A percentile compares a stretch with the other conserved stretches of the same genome.
These are phyloP conservation scores for Brachyalestes nurse DNA, from an alignment of 2,797 vertebrate genomes.

Conservation along the genomic window DNA sequence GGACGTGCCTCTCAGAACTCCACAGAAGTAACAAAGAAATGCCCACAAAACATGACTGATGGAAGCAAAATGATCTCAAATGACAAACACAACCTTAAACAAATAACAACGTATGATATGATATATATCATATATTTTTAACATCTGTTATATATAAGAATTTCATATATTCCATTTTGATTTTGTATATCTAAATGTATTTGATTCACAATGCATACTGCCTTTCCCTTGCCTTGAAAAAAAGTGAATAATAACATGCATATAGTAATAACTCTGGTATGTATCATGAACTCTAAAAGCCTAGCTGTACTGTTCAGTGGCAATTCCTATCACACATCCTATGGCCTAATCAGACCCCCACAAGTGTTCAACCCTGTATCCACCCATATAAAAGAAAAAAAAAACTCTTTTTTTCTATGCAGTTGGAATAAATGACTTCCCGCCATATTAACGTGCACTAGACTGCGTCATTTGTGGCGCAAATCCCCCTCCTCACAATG, in stretches of 20 bases:
- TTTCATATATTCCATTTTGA: too few species aligned
- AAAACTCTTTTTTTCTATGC: not conserved
- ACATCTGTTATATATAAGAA: too few species aligned
- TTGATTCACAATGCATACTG: not conserved
- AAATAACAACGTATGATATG: too few species aligned
- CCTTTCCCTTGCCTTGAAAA: not conserved
- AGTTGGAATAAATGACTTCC: constrained; percentile 71
- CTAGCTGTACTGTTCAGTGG: not conserved
- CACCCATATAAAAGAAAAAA: constrained; percentile 17
- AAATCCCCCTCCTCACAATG: constrained; percentile 88
- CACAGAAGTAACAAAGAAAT: too few species aligned
- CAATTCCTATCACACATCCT: not conserved
- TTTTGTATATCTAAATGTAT: too few species aligned
- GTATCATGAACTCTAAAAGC: not conserved
- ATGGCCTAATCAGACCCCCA: not conserved
- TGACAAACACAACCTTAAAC: too few species aligned
- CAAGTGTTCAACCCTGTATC: constrained; percentile 1
- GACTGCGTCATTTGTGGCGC: constrained; percentile 85
- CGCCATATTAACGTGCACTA: constrained; percentile 89
- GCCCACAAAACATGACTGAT: too few species aligned
- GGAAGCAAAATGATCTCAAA: too few species aligned
- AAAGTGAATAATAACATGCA: too few species aligned
- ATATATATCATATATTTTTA: too few species aligned
- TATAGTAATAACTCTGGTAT: not conserved
- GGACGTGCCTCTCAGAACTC: too few species aligned